A percentile compares a stretch with the other conserved stretches of the same genome.
These are phyloP conservation scores for Spinibarbus caldwelli DNA, from an alignment of 2,797 vertebrate species.

Conservation along the genomic window DNA sequence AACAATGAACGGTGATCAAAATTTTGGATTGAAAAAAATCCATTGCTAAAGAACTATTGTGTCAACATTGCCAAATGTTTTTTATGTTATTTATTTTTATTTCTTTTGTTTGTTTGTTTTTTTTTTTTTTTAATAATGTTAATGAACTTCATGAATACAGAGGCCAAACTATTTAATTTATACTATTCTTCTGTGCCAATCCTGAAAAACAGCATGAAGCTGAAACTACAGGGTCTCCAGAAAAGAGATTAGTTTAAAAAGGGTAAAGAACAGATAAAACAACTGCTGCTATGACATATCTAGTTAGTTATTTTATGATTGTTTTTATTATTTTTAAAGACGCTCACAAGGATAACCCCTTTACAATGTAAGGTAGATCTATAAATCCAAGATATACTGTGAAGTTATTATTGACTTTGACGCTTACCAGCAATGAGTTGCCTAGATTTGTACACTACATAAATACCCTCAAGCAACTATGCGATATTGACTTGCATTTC, in stretches of 20 bases:
- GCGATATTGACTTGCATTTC: neutral
- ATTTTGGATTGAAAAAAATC: too few relatives aligned
- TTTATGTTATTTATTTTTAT: slow-evolving; percentile 74
- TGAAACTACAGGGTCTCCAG: slow-evolving; percentile 52
- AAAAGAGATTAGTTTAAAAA: slow-evolving; percentile 24
- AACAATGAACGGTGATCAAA: slow-evolving; percentile 53
- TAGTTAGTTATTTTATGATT: slow-evolving; percentile 31
- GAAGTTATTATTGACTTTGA: slow-evolving; percentile 20
- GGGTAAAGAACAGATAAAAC: slow-evolving; percentile 23
- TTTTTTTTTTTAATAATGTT: slow-evolving; percentile 63
- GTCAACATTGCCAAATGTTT: slow-evolving; percentile 78
- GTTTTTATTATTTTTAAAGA: neutral
- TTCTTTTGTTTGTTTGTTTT: slow-evolving; percentile 79
- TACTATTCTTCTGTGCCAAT: slow-evolving; percentile 77
- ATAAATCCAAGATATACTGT: slow-evolving; percentile 18
- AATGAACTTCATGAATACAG: slow-evolving; percentile 58
- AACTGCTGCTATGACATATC: slow-evolving; percentile 61
- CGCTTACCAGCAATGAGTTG: neutral
- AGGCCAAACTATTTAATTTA: slow-evolving; percentile 70
- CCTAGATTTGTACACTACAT: neutral
- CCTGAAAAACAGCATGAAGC: slow-evolving; percentile 28
- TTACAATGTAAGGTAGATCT: slow-evolving; percentile 15
- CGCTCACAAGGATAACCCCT: too few relatives aligned
- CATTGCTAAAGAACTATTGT: too few relatives aligned
- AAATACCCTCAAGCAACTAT: neutral